Percentiles rank a stretch among this genome's conserved stretches.
Evolutionary conservation across 23 tunicate species (phyloP).

Genomic region (Trididemnum clinides): DNA sequence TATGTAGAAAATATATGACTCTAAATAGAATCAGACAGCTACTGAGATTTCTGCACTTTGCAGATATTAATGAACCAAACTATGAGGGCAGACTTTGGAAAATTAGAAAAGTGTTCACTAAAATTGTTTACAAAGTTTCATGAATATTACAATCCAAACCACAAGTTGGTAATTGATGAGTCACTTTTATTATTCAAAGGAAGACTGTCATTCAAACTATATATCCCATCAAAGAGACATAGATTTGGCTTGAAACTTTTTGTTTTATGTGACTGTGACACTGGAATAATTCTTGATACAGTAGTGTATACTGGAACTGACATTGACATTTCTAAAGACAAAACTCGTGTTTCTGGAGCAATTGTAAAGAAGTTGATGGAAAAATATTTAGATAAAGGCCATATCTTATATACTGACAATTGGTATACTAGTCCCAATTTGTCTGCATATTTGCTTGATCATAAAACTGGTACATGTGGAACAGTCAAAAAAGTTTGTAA

Average conservation of each 20-base stretch:
- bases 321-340: not conserved
- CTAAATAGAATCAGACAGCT: not conserved
- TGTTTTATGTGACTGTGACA: too few species aligned
- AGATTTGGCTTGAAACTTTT: not conserved
- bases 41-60: too few species aligned
- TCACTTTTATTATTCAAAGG: not conserved
- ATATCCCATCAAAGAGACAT: not conserved
- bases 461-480: too few species aligned
- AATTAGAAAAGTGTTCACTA: not conserved
- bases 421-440: too few species aligned
- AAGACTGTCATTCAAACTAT: not conserved
- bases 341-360: not conserved
- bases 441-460: too few species aligned
- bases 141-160: not conserved
- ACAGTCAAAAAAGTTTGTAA: too few species aligned
- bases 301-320: too few species aligned
- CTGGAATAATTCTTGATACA: not conserved
- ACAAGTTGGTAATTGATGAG: not conserved
- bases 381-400: not conserved
- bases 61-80: too few species aligned
- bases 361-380: not conserved
- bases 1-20: too few species aligned
- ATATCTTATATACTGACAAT: not conserved
- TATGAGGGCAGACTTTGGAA: too few species aligned
- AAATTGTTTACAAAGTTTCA: not conserved